A percentile compares a stretch with the other conserved stretches of the same genome.
phyloP scores from a whole-genome alignment of 2,888 invertebrate species.

The Pelosia muscerda region DNA sequence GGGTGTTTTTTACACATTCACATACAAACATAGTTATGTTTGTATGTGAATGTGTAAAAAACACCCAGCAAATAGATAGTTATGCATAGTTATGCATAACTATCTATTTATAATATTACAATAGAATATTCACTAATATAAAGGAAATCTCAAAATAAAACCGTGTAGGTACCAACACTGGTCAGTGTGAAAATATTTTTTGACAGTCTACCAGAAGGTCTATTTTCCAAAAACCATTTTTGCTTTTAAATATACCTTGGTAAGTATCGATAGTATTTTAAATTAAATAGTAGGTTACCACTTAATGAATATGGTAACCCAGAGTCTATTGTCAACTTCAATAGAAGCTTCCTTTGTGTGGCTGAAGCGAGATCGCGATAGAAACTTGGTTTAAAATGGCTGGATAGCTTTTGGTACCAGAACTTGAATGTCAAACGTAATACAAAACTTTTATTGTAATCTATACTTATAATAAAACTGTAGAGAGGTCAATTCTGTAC shows the following conservation, averaged over 20 bases:
- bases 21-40: no score
- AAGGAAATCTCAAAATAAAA: no score
- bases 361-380: constrained; percentile 46
- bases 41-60: no score
- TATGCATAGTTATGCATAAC: no score
- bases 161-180: no score
- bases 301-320: constrained; percentile 26
- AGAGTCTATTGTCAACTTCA: constrained; percentile 37
- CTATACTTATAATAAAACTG: no score
- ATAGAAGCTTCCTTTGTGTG: constrained; percentile 42
- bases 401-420: constrained; percentile 34
- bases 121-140: no score
- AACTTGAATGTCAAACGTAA: constrained; percentile 44
- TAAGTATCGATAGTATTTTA: constrained; percentile 23
- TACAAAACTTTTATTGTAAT: constrained; percentile 11
- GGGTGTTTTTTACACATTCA: no score
- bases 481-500: no score
- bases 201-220: not conserved
- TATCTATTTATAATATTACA: no score
- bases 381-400: constrained; percentile 34
- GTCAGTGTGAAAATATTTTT: no score
- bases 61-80: no score
- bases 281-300: constrained; percentile 23
- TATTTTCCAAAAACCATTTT: constrained; percentile 6
- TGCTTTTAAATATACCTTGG: not conserved